A percentile compares a stretch with the other conserved stretches of the same genome.
phyloP scores from a whole-genome alignment of 2,888 invertebrate species.

The Conus canariensis region DNA sequence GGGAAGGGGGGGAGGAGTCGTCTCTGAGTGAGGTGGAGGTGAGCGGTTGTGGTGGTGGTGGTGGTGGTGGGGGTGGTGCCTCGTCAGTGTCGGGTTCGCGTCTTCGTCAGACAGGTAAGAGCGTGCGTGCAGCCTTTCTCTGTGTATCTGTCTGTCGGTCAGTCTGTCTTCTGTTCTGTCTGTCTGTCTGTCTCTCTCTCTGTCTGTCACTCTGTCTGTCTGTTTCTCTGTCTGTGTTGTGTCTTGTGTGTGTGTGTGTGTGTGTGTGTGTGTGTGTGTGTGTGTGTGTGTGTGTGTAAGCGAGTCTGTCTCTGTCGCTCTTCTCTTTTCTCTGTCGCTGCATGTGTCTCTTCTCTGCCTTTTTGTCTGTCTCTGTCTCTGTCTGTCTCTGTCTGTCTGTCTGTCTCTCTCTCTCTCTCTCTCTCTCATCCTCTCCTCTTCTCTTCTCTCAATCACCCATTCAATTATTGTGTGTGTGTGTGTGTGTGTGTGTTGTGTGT shows the following conservation, averaged over 20 bases:
- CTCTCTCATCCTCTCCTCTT: too few species aligned
- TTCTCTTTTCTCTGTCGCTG: too few species aligned
- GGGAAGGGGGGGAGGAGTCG: background rate
- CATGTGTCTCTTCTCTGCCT: too few species aligned
- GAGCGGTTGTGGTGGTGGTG: conserved; percentile 62
- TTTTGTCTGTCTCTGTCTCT: too few species aligned
- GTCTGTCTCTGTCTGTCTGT: too few species aligned
- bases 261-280: background rate
- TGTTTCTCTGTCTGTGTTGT: background rate
- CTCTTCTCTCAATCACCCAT: too few species aligned
- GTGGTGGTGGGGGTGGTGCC: conserved; percentile 31
- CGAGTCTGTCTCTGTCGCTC: background rate
- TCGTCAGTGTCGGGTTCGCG: background rate
- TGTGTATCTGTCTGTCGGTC: background rate
- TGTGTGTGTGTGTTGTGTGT: too few species aligned
- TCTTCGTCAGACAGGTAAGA: conserved; percentile 5
- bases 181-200: background rate
- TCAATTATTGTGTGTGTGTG: too few species aligned
- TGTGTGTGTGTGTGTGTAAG: background rate
- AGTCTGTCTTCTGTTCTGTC: background rate
- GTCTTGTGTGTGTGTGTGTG: background rate
- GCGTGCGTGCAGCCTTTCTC: background rate
- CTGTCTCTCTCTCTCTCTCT: too few species aligned
- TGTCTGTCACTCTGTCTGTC: background rate
- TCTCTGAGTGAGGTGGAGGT: too few species aligned